Conservation (phyloP, 2,888 invertebrate genomes). For the Torymus texanus region DNA sequence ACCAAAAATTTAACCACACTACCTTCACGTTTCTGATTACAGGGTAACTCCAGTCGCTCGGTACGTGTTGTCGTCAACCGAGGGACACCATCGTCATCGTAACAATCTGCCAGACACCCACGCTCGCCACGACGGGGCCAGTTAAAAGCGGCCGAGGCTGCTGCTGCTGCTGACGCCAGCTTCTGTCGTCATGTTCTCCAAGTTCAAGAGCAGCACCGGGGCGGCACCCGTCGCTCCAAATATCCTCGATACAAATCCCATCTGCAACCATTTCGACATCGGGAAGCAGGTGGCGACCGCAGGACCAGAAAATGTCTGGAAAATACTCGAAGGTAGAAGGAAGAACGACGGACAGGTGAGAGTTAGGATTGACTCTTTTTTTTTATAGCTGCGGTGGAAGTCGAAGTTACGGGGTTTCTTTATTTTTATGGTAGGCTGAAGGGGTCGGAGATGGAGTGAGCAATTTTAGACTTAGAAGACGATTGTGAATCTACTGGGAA, state of each 20-base stretch:
- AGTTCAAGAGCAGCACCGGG: slow-evolving; percentile 81
- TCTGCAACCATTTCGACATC: slow-evolving; percentile 90
- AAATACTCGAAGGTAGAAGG: slow-evolving; percentile 91
- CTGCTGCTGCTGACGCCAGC: too few relatives aligned
- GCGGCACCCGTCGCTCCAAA: slow-evolving; percentile 64
- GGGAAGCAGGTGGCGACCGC: slow-evolving; percentile 87
- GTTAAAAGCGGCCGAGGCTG: background rate
- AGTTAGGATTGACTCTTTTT: slow-evolving; percentile 65
- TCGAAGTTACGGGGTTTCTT: too few relatives aligned
- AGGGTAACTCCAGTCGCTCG: too few relatives aligned
- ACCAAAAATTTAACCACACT: too few relatives aligned
- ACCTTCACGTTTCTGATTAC: too few relatives aligned
- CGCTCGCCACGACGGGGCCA: background rate
- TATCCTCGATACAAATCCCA: slow-evolving; percentile 86
- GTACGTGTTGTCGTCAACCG: too few relatives aligned
- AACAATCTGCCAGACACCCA: too few relatives aligned
- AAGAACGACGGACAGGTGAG: slow-evolving; percentile 93
- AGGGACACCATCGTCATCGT: too few relatives aligned
- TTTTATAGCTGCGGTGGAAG: background rate
- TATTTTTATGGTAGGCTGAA: too few relatives aligned
- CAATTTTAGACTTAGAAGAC: too few relatives aligned
- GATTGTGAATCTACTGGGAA: too few relatives aligned
- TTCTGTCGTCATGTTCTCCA: slow-evolving; percentile 80
- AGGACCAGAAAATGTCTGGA: slow-evolving; percentile 94
- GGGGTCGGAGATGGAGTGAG: too few relatives aligned